Conservation (phyloP, 37 sponge, comb jelly and placozoan genomes). For the Haliclona indistincta region DNA sequence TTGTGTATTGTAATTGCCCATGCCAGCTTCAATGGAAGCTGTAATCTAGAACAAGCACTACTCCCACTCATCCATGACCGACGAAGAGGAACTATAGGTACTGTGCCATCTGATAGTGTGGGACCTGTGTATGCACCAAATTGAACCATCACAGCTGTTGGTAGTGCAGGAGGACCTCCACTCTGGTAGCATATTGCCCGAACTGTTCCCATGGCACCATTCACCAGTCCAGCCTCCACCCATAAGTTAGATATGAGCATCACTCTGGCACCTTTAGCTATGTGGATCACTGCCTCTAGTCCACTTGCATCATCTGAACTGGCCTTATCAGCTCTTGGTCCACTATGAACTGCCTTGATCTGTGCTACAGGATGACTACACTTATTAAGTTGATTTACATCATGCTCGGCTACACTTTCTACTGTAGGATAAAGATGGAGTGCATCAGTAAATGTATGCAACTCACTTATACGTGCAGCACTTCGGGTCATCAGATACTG, state of each 20-base stretch:
- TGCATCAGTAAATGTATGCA: neutral
- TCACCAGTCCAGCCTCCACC: slow-evolving; percentile 34
- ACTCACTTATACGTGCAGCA: neutral
- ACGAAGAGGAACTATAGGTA: slow-evolving; percentile 18
- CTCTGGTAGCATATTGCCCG: slow-evolving; percentile 30
- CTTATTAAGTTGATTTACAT: neutral
- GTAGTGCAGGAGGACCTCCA: slow-evolving; percentile 36
- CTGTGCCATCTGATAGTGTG: slow-evolving; percentile 22
- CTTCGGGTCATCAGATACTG: slow-evolving; percentile 12
- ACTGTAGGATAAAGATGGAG: slow-evolving; percentile 14
- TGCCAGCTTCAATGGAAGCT: slow-evolving; percentile 19
- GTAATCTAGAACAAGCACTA: neutral
- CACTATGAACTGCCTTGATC: slow-evolving; percentile 30
- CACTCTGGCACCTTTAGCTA: slow-evolving; percentile 25
- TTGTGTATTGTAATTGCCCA: slow-evolving; percentile 52
- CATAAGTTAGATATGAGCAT: slow-evolving; percentile 49
- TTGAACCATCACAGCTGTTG: slow-evolving; percentile 31
- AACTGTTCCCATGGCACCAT: slow-evolving; percentile 44
- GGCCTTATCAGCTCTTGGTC: slow-evolving; percentile 5
- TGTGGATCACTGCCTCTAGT: slow-evolving; percentile 9
- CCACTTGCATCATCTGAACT: slow-evolving; percentile 32
- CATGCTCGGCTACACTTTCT: slow-evolving; percentile 5
- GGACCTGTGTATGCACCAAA: slow-evolving; percentile 47
- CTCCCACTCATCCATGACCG: slow-evolving; percentile 2
- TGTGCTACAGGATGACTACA: slow-evolving; percentile 23